A percentile compares a stretch with the other conserved stretches of the same genome.
These are phyloP conservation scores for Gastrophryne carolinensis DNA, from an alignment of 2,797 vertebrate genomes.

Conservation along the genomic window DNA sequence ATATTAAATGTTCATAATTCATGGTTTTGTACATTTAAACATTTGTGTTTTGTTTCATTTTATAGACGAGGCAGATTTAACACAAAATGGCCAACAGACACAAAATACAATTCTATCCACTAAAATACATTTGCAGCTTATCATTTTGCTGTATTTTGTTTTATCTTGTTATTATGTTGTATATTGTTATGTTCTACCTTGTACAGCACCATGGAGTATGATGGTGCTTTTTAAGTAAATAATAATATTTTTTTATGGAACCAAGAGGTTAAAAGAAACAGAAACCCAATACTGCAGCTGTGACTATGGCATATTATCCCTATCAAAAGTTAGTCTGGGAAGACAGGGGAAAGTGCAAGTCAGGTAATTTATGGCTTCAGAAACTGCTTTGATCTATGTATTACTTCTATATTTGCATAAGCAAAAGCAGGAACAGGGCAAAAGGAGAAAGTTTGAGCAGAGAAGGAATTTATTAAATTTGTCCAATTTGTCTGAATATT, in stretches of 20 bases:
- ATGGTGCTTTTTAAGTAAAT: too few species aligned
- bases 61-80: too few species aligned
- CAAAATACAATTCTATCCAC: too few species aligned
- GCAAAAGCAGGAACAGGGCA: slow-evolving; percentile 32
- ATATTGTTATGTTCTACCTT: too few species aligned
- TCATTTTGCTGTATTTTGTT: too few species aligned
- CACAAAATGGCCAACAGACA: too few species aligned
- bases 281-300: background rate
- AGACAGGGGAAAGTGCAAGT: background rate
- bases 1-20: too few species aligned
- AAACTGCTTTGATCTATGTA: background rate
- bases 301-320: slow-evolving; percentile 36
- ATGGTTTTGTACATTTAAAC: too few species aligned
- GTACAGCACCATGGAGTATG: too few species aligned
- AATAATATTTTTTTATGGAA: background rate
- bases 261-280: slow-evolving; percentile 43
- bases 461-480: slow-evolving; percentile 43
- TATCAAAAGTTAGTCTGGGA: slow-evolving; percentile 20
- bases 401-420: slow-evolving; percentile 41
- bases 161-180: too few species aligned
- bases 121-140: too few species aligned
- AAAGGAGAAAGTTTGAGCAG: background rate
- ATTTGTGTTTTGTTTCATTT: too few species aligned
- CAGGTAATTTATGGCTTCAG: background rate
- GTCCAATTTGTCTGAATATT: slow-evolving; percentile 41